Evolutionary conservation across 2,797 vertebrate genomes (phyloP).

Genomic region (Passerculus sandwichensis): DNA sequence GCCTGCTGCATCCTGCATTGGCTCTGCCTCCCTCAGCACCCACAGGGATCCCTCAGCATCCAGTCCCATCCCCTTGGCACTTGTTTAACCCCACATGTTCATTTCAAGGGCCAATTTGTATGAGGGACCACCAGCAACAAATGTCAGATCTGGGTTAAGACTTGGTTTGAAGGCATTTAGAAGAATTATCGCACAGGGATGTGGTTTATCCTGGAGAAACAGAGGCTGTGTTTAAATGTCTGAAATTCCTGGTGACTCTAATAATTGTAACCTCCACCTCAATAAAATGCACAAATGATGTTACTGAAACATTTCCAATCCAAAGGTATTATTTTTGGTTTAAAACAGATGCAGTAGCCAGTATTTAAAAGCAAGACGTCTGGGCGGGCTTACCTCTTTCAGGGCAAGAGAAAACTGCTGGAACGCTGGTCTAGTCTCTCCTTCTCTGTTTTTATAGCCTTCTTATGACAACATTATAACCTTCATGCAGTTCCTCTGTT

Average conservation of each 20-base stretch:
- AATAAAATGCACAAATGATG: slow-evolving; percentile 79
- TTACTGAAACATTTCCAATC: slow-evolving; percentile 76
- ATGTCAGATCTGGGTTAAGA: slow-evolving; percentile 62
- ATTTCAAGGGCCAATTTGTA: slow-evolving; percentile 19
- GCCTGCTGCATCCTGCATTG: neutral
- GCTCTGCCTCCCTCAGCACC: neutral
- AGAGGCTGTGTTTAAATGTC: slow-evolving; percentile 76
- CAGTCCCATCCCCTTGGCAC: neutral
- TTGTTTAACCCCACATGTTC: neutral
- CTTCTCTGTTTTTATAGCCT: slow-evolving; percentile 49
- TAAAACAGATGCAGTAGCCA: slow-evolving; percentile 72
- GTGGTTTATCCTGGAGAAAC: slow-evolving; percentile 77
- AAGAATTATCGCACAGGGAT: slow-evolving; percentile 77
- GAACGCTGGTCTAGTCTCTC: slow-evolving; percentile 34
- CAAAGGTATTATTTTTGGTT: slow-evolving; percentile 78
- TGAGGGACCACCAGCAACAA: slow-evolving; percentile 72
- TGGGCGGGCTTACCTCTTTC: slow-evolving; percentile 70
- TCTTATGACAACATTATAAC: slow-evolving; percentile 29
- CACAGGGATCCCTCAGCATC: neutral
- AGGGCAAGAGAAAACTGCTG: slow-evolving; percentile 58
- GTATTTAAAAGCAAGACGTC: slow-evolving; percentile 71
- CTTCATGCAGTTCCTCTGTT: neutral
- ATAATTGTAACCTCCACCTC: slow-evolving; percentile 78
- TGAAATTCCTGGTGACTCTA: slow-evolving; percentile 77
- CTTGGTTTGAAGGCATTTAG: slow-evolving; percentile 74